phyloP scores from a whole-genome alignment of 2,113 vertebrate genomes.

The Galeopterus variegatus region DNA sequence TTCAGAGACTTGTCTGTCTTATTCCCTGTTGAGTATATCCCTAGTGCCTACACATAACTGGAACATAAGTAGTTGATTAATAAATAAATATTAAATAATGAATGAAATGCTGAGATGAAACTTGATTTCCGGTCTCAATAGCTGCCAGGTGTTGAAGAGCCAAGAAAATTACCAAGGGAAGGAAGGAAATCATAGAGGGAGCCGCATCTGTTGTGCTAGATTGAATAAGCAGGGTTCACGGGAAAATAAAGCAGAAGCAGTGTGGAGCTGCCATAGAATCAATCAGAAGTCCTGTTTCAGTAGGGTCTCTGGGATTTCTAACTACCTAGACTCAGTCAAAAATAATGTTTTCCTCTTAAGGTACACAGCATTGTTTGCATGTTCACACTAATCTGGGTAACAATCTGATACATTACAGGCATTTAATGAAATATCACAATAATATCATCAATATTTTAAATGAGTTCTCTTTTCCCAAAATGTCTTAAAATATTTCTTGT shows the following conservation, averaged over 20 bases:
- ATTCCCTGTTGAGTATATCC: background rate
- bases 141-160: background rate
- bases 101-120: background rate
- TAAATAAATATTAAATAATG: background rate
- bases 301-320: background rate
- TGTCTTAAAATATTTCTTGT: background rate
- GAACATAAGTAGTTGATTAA: background rate
- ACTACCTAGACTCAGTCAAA: background rate
- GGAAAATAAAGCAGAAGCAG: background rate
- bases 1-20: background rate
- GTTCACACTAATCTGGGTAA: background rate
- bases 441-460: background rate
- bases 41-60: background rate
- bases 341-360: background rate
- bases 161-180: background rate
- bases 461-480: background rate
- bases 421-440: background rate
- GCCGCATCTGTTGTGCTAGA: background rate
- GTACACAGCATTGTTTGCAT: background rate
- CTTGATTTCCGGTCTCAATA: conserved; percentile 9
- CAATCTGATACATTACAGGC: background rate
- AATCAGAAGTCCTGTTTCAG: background rate
- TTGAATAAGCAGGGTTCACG: background rate
- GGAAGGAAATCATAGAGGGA: background rate
- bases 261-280: background rate